Evolutionary conservation across 2,888 invertebrate genomes (phyloP), one percentile per base, ranked within the genome.

Genomic region (Leucozona laternaria): DNA sequence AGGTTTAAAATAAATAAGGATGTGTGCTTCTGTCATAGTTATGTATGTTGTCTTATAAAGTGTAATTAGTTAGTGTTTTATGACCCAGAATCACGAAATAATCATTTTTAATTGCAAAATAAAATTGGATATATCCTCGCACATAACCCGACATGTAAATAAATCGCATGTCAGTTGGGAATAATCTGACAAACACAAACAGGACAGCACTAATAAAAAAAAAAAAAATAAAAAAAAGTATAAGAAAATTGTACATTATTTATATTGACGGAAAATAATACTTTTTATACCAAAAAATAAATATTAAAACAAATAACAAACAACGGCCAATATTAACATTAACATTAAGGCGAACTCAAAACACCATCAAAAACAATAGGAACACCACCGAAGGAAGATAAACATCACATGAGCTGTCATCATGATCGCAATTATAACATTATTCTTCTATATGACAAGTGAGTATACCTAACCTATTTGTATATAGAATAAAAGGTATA

Each of bases 391-490:
- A 82, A 53, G 77, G 34, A 66, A 77, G 85, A 85, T 77, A 81
- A 62, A 45, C 71, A 86, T 86, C 82, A 86, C 82, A 86, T 86
- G 86, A 86, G 75, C 79, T 89, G 89, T 89, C 91, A 91, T 89
- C 89, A 92, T 92, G 92, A 90, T 92, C 90, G 91, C 92, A 89
- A 90, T 92, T 89, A 89, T 91, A 88, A 90, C 91, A 89, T 88
- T 92, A 88, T 90, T 92, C 79, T 91, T 92, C 90, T 92, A 92
- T 89, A 91, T 92, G 91, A 91, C 91, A 91, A 92, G 92, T 92
- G 90, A 92, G 50, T 53, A 28, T 28, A 50, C 13, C 17, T n/a
- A n/a, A n/a, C n/a, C n/a, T n/a, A n/a, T n/a, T n/a, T n/a, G n/a
- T n/a, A n/a, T n/a, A n/a, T n/a, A n/a, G n/a, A n/a, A n/a, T n/a